A percentile compares a stretch with the other conserved stretches of the same genome.
These are phyloP conservation scores for Tipula unca DNA, from an alignment of 2,888 invertebrate genomes.

Conservation along the genomic window DNA sequence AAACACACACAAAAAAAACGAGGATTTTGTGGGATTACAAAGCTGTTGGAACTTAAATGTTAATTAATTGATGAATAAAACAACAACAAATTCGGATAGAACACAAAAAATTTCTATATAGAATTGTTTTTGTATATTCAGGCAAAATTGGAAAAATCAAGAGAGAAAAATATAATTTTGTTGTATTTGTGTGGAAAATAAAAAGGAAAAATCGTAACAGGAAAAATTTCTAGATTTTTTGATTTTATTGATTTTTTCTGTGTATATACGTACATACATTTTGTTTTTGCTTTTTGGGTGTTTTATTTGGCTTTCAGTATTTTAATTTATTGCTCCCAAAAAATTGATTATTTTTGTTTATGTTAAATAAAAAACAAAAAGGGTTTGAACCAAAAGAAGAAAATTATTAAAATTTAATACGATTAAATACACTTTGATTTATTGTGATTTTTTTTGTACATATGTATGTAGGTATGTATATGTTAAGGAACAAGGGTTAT, in stretches of 20 bases:
- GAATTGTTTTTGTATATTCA: not conserved
- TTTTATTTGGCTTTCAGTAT: not conserved
- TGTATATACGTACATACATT: not conserved
- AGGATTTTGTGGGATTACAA: constrained; percentile 16
- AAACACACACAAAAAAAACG: not conserved
- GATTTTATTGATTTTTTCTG: not conserved
- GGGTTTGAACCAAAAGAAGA: not conserved
- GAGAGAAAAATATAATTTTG: not conserved
- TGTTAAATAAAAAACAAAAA: not conserved
- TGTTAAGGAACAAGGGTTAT: not conserved
- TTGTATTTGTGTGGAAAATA: not conserved
- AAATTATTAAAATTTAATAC: not conserved
- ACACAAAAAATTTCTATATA: not conserved
- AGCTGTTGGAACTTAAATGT: constrained; percentile 15
- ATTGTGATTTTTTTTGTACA: not conserved
- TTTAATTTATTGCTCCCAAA: constrained; percentile 8
- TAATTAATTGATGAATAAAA: constrained; percentile 18
- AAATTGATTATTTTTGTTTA: not conserved
- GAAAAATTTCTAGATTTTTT: constrained; percentile 3
- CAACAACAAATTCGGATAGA: not conserved
- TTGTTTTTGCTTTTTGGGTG: not conserved
- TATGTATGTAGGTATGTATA: not conserved
- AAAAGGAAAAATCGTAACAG: constrained; percentile 14
- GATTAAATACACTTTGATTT: constrained; percentile 14
- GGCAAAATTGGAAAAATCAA: constrained; percentile 8